phyloP scores from a whole-genome alignment of 2,797 vertebrate species.

The Argyrosomus regius region DNA sequence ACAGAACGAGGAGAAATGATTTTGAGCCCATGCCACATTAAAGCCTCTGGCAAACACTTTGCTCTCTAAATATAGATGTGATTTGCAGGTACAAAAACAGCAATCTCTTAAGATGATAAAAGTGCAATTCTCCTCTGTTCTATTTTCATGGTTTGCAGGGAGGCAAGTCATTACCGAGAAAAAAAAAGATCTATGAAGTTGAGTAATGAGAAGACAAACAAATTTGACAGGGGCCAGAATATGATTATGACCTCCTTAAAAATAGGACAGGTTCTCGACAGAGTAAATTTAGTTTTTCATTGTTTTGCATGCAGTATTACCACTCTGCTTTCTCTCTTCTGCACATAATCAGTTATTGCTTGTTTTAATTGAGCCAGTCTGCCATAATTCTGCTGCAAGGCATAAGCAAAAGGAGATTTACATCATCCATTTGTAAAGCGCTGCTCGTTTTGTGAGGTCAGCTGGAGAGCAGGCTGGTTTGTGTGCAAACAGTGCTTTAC shows the following conservation, averaged over 20 bases:
- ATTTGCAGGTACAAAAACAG: slow-evolving; percentile 69
- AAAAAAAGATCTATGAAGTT: slow-evolving; percentile 48
- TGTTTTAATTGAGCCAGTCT: slow-evolving; percentile 57
- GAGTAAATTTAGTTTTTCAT: slow-evolving; percentile 60
- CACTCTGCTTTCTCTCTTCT: slow-evolving; percentile 26
- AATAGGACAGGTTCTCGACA: slow-evolving; percentile 59
- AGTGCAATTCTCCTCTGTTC: slow-evolving; percentile 68
- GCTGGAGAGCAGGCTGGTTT: slow-evolving; percentile 52
- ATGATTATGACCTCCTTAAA: slow-evolving; percentile 61
- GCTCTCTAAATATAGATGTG: slow-evolving; percentile 77
- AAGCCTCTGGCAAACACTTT: slow-evolving; percentile 58
- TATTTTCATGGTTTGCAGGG: slow-evolving; percentile 71
- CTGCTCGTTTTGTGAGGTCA: slow-evolving; percentile 69
- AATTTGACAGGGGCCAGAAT: slow-evolving; percentile 63
- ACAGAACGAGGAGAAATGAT: slow-evolving; percentile 40
- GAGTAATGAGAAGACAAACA: slow-evolving; percentile 74
- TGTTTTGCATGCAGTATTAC: slow-evolving; percentile 46
- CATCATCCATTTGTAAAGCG: slow-evolving; percentile 60
- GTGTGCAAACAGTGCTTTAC: slow-evolving; percentile 38
- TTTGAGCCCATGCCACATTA: slow-evolving; percentile 59
- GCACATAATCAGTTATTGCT: slow-evolving; percentile 48
- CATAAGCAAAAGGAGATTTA: slow-evolving; percentile 60
- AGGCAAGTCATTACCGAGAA: slow-evolving; percentile 54
- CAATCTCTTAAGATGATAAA: slow-evolving; percentile 73
- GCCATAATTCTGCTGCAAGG: slow-evolving; percentile 57